phyloP scores from a whole-genome alignment of 2,113 vertebrate genomes.

The Odontesthes bonariensis region DNA sequence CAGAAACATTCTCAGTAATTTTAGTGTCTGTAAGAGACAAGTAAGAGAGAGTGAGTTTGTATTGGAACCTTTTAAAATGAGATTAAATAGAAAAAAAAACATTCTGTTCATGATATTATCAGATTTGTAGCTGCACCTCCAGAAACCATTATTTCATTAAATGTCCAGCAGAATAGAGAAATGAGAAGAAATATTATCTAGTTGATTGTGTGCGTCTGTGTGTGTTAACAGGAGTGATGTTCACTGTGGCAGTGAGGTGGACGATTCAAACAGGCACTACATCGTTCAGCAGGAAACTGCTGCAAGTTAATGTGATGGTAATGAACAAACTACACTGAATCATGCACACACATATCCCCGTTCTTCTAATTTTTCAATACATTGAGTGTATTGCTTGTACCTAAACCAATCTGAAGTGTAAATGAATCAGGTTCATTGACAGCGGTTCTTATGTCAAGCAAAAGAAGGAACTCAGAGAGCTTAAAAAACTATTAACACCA shows the following conservation, averaged over 20 bases:
- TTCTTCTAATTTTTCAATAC: no score
- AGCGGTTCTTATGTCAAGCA: no score
- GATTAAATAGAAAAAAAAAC: not conserved
- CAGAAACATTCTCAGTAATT: not conserved
- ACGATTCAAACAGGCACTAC: conserved; percentile 88
- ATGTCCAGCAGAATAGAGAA: not conserved
- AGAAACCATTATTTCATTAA: not conserved
- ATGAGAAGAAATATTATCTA: not conserved
- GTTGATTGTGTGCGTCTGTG: conserved; percentile 20
- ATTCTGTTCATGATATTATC: no score
- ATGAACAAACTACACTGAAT: conserved; percentile 1
- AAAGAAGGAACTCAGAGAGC: no score
- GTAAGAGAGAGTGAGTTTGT: not conserved
- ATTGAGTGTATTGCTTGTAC: no score
- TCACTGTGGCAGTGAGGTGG: conserved; percentile 88
- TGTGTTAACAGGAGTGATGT: conserved; percentile 84
- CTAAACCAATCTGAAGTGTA: no score
- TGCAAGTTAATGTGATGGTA: conserved; percentile 88
- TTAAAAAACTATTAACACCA: no score
- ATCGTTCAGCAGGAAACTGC: conserved; percentile 90
- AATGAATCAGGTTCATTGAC: no score
- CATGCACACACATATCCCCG: not conserved
- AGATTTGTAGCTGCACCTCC: not conserved
- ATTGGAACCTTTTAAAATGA: not conserved
- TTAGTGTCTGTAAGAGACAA: not conserved